These are phyloP conservation scores for Pelvicachromis taeniatus DNA, from an alignment of 2,113 vertebrate genomes.

Conservation along the genomic window DNA sequence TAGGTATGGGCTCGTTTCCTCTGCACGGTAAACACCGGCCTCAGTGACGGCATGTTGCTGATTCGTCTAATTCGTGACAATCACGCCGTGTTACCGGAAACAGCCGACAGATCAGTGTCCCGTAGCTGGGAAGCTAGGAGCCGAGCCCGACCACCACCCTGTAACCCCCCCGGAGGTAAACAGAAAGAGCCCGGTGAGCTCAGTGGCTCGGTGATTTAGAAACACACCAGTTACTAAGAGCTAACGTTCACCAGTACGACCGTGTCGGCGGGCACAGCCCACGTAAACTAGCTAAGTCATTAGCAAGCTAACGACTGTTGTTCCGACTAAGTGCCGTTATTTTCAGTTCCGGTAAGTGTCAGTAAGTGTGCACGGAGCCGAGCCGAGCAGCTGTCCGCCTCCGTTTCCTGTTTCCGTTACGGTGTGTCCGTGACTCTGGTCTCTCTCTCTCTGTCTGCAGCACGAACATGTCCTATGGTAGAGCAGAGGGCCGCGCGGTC, in stretches of 20 bases:
- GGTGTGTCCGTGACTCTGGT: neutral
- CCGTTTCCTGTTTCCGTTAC: neutral
- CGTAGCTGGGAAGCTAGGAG: constrained; percentile 28
- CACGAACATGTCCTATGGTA: constrained; percentile 68
- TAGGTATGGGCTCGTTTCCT: neutral
- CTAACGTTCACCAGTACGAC: neutral
- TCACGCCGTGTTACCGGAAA: neutral
- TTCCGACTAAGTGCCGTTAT: neutral
- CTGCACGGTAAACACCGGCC: neutral
- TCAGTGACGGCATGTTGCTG: neutral
- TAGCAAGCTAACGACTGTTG: neutral
- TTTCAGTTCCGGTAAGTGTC: neutral
- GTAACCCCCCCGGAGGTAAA: neutral
- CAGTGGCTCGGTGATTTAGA: neutral
- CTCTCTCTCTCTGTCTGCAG: neutral
- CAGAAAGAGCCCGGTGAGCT: neutral
- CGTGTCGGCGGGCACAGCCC: neutral
- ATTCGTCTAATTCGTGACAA: fast-evolving
- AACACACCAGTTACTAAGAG: neutral
- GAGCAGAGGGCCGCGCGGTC: constrained; percentile 56
- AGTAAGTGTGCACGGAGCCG: neutral
- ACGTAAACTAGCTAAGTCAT: neutral
- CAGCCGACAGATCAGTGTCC: neutral
- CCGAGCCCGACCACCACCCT: neutral
- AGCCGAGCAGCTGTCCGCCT: neutral